Evolutionary conservation across 2,888 invertebrate genomes (phyloP).

Genomic region (Hemaris fuciformis): DNA sequence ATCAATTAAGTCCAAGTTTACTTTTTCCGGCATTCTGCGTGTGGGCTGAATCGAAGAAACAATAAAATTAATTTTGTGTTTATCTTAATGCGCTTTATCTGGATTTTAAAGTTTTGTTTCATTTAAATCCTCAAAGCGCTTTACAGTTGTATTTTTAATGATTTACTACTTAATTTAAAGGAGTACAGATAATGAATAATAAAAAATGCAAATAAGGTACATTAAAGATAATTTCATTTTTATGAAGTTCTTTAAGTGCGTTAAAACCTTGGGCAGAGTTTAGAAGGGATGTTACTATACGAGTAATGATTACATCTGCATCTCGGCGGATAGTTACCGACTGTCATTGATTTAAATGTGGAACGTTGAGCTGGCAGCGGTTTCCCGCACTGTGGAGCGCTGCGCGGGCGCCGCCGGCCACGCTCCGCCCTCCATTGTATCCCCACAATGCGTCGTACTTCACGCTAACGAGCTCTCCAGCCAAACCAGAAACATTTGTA

Average conservation of each 20-base stretch:
- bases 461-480: constrained; percentile 79
- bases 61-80: constrained; percentile 9
- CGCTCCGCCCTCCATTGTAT: constrained; percentile 73
- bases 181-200: too few species aligned
- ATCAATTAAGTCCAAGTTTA: constrained; percentile 9
- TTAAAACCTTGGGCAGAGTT: too few species aligned
- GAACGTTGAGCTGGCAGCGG: constrained; percentile 35
- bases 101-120: neutral
- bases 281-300: neutral
- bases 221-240: neutral
- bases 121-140: neutral
- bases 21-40: constrained; percentile 12
- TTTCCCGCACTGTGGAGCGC: constrained; percentile 46
- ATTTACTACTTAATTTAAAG: too few species aligned
- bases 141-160: too few species aligned
- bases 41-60: constrained; percentile 5
- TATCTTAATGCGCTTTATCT: neutral
- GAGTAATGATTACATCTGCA: constrained; percentile 31
- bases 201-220: too few species aligned
- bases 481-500: constrained; percentile 79
- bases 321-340: constrained; percentile 36
- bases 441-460: constrained; percentile 76
- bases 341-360: constrained; percentile 68
- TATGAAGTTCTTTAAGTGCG: neutral
- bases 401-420: constrained; percentile 58